A percentile compares a stretch with the other conserved stretches of the same genome.
Evolutionary conservation across 2,888 invertebrate species (phyloP).

Genomic region (Stictocephala bisonia): DNA sequence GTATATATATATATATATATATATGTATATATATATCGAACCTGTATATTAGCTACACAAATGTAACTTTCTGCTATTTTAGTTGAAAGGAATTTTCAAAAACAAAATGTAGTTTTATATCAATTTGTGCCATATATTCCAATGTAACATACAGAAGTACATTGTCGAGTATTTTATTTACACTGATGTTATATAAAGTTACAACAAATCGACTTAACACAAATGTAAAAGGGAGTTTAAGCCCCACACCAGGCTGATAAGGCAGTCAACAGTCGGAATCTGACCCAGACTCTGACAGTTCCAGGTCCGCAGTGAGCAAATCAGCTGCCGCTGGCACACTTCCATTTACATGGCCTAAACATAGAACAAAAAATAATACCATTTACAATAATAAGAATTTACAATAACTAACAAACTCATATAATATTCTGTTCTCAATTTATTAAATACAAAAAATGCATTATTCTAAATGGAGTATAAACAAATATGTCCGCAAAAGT

Average conservation of each 20-base stretch:
- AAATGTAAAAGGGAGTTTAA: background rate
- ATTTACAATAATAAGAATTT: background rate
- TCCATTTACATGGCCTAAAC: constrained; percentile 41
- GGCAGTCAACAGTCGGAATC: constrained; percentile 73
- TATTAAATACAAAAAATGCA: no score
- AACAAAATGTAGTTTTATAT: constrained; percentile 48
- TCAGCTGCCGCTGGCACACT: constrained; percentile 64
- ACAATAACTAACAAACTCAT: background rate
- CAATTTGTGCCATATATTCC: constrained; percentile 52
- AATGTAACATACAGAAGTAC: constrained; percentile 46
- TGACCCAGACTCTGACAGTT: constrained; percentile 87
- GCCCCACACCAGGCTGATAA: constrained; percentile 1
- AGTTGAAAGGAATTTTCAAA: no score
- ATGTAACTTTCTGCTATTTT: no score
- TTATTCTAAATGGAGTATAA: no score
- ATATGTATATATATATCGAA: no score
- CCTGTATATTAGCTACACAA: no score
- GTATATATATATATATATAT: no score
- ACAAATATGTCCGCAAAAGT: no score
- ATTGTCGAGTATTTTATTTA: constrained; percentile 42
- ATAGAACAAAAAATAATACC: background rate
- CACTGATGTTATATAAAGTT: constrained; percentile 29
- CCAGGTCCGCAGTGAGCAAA: constrained; percentile 84
- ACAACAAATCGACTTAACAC: constrained; percentile 12
- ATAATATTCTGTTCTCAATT: no score